Evolutionary conservation across 1,140 invertebrate genomes (phyloP).

Genomic region (Brachionus plicatilis): DNA sequence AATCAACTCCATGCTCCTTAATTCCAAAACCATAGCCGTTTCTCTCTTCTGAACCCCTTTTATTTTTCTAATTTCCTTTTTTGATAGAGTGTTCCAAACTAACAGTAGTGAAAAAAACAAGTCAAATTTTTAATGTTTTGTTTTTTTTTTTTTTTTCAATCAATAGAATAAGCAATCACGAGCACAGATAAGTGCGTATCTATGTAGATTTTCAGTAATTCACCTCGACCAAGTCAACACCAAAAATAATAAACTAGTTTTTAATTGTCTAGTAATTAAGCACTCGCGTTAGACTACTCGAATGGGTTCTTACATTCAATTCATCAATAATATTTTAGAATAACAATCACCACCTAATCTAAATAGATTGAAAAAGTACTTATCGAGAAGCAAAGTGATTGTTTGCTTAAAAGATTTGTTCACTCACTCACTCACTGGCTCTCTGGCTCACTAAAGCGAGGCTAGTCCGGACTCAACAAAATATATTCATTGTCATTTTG

Average conservation of each 20-base stretch:
- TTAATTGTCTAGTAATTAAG: conserved; percentile 32
- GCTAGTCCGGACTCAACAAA: not conserved
- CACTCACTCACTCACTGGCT: not conserved
- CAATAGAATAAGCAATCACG: not conserved
- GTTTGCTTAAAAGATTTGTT: conserved; percentile 22
- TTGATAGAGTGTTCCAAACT: too few relatives aligned
- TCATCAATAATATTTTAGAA: conserved; percentile 20
- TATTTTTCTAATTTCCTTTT: too few relatives aligned
- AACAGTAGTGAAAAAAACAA: too few relatives aligned
- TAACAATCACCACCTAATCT: conserved; percentile 2
- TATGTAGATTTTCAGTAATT: not conserved
- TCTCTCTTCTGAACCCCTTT: too few relatives aligned
- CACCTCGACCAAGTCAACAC: not conserved
- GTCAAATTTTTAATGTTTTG: too few relatives aligned
- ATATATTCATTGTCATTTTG: conserved; percentile 28
- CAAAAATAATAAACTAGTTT: conserved; percentile 24
- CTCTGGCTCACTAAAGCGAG: not conserved
- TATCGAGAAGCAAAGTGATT: conserved; percentile 26
- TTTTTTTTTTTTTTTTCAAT: not conserved
- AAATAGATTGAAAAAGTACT: not conserved
- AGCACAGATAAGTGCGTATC: not conserved
- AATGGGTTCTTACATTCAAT: not conserved
- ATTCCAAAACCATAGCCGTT: too few relatives aligned
- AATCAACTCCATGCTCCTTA: too few relatives aligned
- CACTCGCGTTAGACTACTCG: conserved; percentile 2